Base-by-base conservation (phyloP, 2,113 vertebrate genomes). In the Nothoprocta perdicaria region DNA sequence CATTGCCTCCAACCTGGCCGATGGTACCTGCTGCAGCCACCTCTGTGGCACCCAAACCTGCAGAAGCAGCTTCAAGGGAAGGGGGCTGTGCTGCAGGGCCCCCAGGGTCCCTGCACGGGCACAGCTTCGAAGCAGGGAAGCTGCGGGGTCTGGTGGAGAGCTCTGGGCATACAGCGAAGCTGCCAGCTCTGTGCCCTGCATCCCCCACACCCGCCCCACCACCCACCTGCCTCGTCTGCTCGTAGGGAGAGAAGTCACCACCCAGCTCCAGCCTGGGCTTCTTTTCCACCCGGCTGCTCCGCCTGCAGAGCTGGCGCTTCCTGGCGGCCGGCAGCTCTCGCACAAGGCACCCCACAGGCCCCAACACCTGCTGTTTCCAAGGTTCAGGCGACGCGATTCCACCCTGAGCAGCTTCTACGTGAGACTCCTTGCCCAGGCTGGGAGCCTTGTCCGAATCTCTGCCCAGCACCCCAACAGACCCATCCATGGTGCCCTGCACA, bases 341-440 rank as follows among this genome's bases (percentile, higher is more conserved):
- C 2, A 8, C 35, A 26, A 16, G 31, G 14, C 0, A n/a, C 33
- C 48, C 3, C 5, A 5, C 0, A 22, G 38, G 41, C 9, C 24
- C 29, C 1, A 53, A 45, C 7, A 2, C 7, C 29, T 53, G 77
- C 80, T 45, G 61, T 4, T 33, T 6, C 1, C 1, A 4, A 52
- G 31, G 67, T 4, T 77, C 92, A 80, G 29, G 18, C 1, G 60
- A 50, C 52, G 57, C 8, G 40, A 21, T 68, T 57, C 33, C 8
- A 1, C 16, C 41, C 29, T 0, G 2, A 27, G n/a, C 0, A 0
- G 43, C 24, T 0, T 3, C 73, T 18, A 6, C 3, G 0, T 0
- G 0, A 52, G 48, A 10, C 2, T 6, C n/a, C 74, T 40, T 48
- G 63, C 9, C 27, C 23, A 22, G 71, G 55, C 7, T 38, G 76